Conservation (phyloP, 2,888 invertebrate genomes). For the Erpobdella octoculata region DNA sequence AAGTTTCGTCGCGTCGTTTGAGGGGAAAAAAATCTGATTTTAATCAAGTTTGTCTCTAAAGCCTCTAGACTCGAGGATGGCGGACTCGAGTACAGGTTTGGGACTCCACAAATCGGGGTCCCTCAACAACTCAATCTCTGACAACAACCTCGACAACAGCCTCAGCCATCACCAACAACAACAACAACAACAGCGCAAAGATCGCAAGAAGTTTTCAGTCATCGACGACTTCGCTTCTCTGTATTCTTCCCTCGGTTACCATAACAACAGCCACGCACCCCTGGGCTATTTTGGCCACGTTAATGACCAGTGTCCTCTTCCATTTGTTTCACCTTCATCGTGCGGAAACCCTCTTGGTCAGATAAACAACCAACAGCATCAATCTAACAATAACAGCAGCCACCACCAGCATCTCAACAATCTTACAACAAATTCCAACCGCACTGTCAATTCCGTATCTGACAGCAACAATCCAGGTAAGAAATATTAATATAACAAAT, state of each 20-base stretch:
- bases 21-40: too few species aligned
- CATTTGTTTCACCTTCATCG: background rate
- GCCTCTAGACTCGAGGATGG: too few species aligned
- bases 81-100: background rate
- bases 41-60: too few species aligned
- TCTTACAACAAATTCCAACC: background rate
- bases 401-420: background rate
- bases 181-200: conserved; percentile 19
- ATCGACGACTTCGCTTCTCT: conserved; percentile 31
- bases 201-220: conserved; percentile 29
- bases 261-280: conserved; percentile 14
- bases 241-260: conserved; percentile 27
- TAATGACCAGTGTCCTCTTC: conserved; percentile 16
- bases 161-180: conserved; percentile 14
- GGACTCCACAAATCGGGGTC: background rate
- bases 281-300: conserved; percentile 23
- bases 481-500: too few species aligned
- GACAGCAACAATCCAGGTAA: background rate
- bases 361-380: background rate
- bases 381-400: background rate
- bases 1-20: too few species aligned
- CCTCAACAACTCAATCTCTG: background rate
- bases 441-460: background rate
- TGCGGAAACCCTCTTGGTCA: conserved; percentile 10
- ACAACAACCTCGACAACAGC: conserved; percentile 5